Base-by-base conservation (phyloP, 2,888 invertebrate species). In the Hyppa rectilinea region DNA sequence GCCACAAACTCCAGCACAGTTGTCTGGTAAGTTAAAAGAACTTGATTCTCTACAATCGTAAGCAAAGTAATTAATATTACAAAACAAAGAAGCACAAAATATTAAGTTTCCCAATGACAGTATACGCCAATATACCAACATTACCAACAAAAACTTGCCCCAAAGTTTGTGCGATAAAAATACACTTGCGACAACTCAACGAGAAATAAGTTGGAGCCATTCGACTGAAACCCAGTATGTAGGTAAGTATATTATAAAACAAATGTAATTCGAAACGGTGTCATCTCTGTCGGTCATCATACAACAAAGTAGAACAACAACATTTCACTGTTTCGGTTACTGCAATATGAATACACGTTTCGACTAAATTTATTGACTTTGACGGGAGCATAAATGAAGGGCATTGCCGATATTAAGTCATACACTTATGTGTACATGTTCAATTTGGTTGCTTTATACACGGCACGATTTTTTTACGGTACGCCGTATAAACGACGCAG, bases 201-300 rank as follows among this genome's bases (percentile, higher is more conserved):
- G 17, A 20, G 20, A 50, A 52, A 34, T 31, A 26, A 10, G 38
- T 45, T 45, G 38, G 2, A 17, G 14, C 23, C 34, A 60, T 10
- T 23, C 7, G 45, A 58, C 6, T 12, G 12, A 31, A 45, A 34
- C 14, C 66, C 50, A 34, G 20, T 29, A n/a, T n/a, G n/a, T n/a
- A n/a, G n/a, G n/a, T n/a, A n/a, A n/a, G 10, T 10, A 17, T 26
- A 29, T 47, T 53, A 62, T 53, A 63, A 71, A 49, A 63, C 59
- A 38, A 17, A 47, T 55, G 53, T 74, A 75, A 61, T 17, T 52
- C 29, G 53, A 61, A 83, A 74, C 71, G 43, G 65, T 73, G 82
- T 64, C 75, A 82, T 78, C 82, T 81, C 61, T 49, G 53, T 81
- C 69, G 64, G 78, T 59, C 75, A 75, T 64, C 63, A 26, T 34